Base-by-base conservation (phyloP, 2,113 vertebrate species). In the Acanthisitta chloris region DNA sequence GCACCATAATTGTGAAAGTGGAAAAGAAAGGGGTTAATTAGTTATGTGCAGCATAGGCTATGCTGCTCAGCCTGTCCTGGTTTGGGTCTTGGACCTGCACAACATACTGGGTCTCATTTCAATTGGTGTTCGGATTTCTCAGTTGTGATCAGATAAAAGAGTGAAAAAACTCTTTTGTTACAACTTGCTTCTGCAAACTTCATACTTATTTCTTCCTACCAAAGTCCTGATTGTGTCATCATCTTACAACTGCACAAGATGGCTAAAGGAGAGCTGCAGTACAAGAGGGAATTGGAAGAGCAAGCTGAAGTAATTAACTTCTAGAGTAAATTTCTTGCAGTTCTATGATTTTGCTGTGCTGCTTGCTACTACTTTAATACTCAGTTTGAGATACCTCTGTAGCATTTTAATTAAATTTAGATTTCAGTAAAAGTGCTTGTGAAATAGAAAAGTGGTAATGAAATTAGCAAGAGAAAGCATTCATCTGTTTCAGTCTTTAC, bases 391-490 rank as follows among this genome's bases (percentile, higher is more conserved):
- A 86, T 72, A 92, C 26, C 31, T 64, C 40, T 84, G 26, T 77
- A 79, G 18, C 40, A 59, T 72, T 89, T 72, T 5, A 85, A 78
- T 93, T 83, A 77, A 82, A 78, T 72, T 79, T 46, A 38, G 26
- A 4, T 91, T 86, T 86, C 28, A 64, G 1, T 83, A 70, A 61
- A 87, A 91, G 38, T 86, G 40, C 51, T 74, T 90, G 21, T 78
- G 48, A 80, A 92, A 62, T 82, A 70, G 59, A 42, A 89, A 95
- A 36, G 15, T 3, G 2, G 20, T 70, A 90, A 77, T 82, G 58
- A 90, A 81, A 93, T 70, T 95, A 95, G 96, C 97, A 97, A 97
- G 96, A 97, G 97, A 91, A 97, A 97, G 92, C 96, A 96, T 97
- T 96, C 25, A 21, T 94, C 65, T 94, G 10, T 89, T 88, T 91